phyloP scores from a whole-genome alignment of 2,797 vertebrate species.

The Ataeniobius toweri region DNA sequence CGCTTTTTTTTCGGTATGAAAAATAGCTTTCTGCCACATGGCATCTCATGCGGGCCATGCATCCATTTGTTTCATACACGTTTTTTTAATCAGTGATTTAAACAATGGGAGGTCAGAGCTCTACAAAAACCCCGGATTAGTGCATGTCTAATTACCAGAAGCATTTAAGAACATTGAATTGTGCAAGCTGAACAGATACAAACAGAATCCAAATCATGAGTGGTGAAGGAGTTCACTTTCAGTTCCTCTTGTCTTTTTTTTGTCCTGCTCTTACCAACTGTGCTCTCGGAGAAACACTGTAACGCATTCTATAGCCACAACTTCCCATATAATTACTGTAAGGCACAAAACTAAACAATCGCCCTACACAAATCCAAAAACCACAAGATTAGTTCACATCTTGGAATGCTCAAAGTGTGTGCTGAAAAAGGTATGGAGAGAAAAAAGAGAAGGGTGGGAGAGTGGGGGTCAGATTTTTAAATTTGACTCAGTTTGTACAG shows the following conservation, averaged over 20 bases:
- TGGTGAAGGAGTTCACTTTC: conserved; percentile 8
- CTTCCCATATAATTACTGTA: conserved; percentile 84
- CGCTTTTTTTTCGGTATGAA: not conserved
- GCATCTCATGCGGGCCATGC: too few species aligned
- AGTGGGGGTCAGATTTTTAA: conserved; percentile 63
- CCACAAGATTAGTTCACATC: conserved; percentile 81
- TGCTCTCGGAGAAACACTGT: conserved; percentile 43
- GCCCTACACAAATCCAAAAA: conserved; percentile 76
- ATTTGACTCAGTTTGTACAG: conserved; percentile 77
- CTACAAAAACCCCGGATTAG: not conserved
- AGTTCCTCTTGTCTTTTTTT: conserved; percentile 14
- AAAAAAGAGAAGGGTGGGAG: conserved; percentile 26
- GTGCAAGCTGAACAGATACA: not conserved
- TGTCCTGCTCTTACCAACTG: conserved; percentile 16
- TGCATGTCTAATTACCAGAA: not conserved
- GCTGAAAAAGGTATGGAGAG: conserved; percentile 23
- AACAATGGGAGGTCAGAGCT: not conserved
- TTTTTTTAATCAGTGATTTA: too few species aligned
- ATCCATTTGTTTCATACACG: too few species aligned
- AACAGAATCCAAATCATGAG: not conserved
- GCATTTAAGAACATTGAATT: not conserved
- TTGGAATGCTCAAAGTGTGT: conserved; percentile 75
- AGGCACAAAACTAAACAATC: conserved; percentile 81
- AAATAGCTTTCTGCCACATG: too few species aligned
- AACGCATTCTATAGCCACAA: conserved; percentile 73